Percentiles rank a stretch among this genome's conserved stretches.
Conservation (phyloP, 2,113 vertebrate species). For the Marmota flaviventris region DNA sequence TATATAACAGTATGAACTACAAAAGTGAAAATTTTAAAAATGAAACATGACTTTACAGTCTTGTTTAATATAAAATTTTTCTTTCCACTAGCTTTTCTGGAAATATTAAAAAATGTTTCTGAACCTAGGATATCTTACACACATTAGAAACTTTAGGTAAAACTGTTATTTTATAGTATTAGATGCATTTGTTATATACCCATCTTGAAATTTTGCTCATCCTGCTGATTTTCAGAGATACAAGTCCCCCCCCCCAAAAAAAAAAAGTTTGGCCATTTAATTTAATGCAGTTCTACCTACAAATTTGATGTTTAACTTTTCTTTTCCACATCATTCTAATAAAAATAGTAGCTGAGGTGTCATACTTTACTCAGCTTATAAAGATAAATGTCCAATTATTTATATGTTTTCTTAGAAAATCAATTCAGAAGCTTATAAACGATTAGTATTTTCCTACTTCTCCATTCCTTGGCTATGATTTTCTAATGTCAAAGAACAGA, state of each 20-base stretch:
- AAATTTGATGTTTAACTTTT: not conserved
- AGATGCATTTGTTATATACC: too few relatives aligned
- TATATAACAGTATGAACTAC: not conserved
- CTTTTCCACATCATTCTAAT: not conserved
- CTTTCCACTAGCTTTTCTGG: not conserved
- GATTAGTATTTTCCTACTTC: not conserved
- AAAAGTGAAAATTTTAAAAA: not conserved
- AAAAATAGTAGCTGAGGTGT: not conserved
- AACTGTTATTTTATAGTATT: too few relatives aligned
- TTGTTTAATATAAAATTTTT: not conserved
- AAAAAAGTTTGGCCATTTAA: not conserved
- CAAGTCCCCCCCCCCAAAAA: too few relatives aligned
- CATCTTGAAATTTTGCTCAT: too few relatives aligned
- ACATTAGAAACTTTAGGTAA: too few relatives aligned
- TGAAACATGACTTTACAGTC: not conserved
- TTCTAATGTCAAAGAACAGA: not conserved
- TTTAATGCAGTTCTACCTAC: not conserved
- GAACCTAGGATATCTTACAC: too few relatives aligned
- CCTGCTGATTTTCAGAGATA: too few relatives aligned
- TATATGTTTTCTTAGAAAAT: not conserved
- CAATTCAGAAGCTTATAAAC: not conserved
- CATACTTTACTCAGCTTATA: not conserved
- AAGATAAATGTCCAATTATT: not conserved
- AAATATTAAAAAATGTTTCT: not conserved
- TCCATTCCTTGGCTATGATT: not conserved